phyloP scores from a whole-genome alignment of 2,113 vertebrate species.

The Pteronura brasiliensis region DNA sequence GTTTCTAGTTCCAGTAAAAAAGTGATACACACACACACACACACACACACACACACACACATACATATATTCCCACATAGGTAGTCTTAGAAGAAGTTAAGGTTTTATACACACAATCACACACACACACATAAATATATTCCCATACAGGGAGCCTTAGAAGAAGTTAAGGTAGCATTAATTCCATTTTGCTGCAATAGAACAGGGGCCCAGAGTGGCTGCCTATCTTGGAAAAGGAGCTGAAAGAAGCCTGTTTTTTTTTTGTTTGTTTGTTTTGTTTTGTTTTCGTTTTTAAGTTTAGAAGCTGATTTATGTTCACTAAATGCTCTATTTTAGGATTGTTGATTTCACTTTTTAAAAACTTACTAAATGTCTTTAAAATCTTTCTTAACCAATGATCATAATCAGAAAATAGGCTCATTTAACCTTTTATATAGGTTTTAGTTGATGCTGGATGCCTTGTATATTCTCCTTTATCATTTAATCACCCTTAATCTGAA shows the following conservation, averaged over 20 bases:
- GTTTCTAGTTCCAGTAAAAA: not conserved
- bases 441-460: not conserved
- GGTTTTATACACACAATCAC: too few species aligned
- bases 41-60: too few species aligned
- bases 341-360: not conserved
- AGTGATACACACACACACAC: too few species aligned
- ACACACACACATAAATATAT: too few species aligned
- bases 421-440: not conserved
- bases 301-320: not conserved
- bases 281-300: not conserved
- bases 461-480: not conserved
- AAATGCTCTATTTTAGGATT: not conserved
- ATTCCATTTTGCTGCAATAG: not conserved
- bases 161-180: not conserved
- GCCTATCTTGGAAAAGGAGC: not conserved
- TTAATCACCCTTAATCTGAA: not conserved
- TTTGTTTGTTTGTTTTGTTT: not conserved
- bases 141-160: not conserved
- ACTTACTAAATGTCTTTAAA: not conserved
- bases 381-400: not conserved
- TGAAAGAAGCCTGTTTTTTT: not conserved
- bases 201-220: not conserved
- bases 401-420: not conserved
- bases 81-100: not conserved
- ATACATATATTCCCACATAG: not conserved